Base-by-base conservation (phyloP, 2,113 vertebrate species). In the Apteryx mantelli region DNA sequence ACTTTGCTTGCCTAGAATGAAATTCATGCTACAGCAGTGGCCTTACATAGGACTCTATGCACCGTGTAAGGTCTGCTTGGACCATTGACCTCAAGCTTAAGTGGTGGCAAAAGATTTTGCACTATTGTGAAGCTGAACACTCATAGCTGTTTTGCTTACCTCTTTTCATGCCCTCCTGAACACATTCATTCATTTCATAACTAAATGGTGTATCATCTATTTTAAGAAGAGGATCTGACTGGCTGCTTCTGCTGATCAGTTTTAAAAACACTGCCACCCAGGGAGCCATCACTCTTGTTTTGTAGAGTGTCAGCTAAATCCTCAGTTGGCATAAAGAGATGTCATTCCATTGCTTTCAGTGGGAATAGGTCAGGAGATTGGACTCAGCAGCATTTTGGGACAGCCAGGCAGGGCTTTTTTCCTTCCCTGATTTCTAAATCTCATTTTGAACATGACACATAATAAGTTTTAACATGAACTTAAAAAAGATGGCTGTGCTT, bases 141-240 rank as follows among this genome's bases (percentile, higher is more conserved):
- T 70, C 46, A 15, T 5, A 58, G 64, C 70, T 82, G 5, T 89
- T 93, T 79, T 17, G 4, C 83, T 84, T 82, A 75, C 86, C 44
- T 93, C 24, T 82, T 66, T 70, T 91, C 81, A 63, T 55, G 74
- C 74, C 81, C 52, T 73, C 77, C 50, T 91, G 84, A 79, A 48
- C 65, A 40, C 26, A 14, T 79, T 79, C 56, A 69, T 82, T 94
- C 52, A 61, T 89, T 97, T 95, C 82, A 70, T 76, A 82, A 60
- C 42, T 64, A 68, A 95, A 75, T 89, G 50, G 20, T 75, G 52
- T 76, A n/a, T 92, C 40, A 26, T 84, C 77, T 22, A 66, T 95
- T 97, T 91, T 88, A 74, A 75, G 79, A 85, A 63, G 78, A 77
- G 28, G 21, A 78, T 95, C 44, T 1, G 2, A 60, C 69, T 86